A percentile compares a stretch with the other conserved stretches of the same genome.
These are phyloP conservation scores for Gorsachius magnificus DNA, from an alignment of 2,797 vertebrate species.

Conservation along the genomic window DNA sequence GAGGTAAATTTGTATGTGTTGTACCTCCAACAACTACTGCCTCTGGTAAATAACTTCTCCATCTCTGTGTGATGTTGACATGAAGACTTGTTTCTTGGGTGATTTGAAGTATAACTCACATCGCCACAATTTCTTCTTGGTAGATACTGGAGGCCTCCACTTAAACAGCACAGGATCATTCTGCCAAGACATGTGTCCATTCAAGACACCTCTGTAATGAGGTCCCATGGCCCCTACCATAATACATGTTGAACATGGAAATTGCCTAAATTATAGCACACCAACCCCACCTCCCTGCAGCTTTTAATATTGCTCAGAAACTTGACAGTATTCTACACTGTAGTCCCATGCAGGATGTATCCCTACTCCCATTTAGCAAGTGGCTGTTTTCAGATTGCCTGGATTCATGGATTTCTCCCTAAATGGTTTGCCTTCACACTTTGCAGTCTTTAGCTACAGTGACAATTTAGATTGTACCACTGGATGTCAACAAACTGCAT, in stretches of 20 bases:
- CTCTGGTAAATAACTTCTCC: not conserved
- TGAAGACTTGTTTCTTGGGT: not conserved
- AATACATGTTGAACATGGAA: not conserved
- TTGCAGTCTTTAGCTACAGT: not conserved
- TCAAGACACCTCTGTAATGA: not conserved
- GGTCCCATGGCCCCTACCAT: not conserved
- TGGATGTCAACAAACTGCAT: not conserved
- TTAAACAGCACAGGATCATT: not conserved
- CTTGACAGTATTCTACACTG: not conserved
- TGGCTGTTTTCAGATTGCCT: not conserved
- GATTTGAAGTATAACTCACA: not conserved
- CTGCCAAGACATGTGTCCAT: not conserved
- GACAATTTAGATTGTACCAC: not conserved
- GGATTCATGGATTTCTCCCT: not conserved
- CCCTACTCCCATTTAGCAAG: not conserved
- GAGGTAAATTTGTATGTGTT: not conserved
- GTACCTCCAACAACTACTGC: not conserved
- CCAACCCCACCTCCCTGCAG: not conserved
- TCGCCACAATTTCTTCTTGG: not conserved
- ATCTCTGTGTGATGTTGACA: not conserved
- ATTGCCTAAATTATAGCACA: not conserved
- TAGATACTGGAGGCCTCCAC: not conserved
- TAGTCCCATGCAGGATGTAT: not conserved
- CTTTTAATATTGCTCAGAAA: not conserved
- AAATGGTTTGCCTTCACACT: not conserved